Evolutionary conservation across 2,113 vertebrate genomes (phyloP).

Genomic region (Phylloscopus whistleri): DNA sequence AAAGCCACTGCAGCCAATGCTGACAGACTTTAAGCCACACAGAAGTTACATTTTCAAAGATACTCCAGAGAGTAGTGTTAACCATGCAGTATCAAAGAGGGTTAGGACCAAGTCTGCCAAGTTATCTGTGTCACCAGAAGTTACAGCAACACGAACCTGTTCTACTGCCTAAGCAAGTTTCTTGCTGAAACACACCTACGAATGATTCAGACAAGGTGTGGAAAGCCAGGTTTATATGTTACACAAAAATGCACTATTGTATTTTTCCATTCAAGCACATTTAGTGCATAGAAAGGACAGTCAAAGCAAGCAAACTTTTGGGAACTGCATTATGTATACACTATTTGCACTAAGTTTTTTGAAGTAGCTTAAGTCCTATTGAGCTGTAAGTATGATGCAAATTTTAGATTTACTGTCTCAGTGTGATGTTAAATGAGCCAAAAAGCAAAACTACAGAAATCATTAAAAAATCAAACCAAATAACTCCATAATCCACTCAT

Average conservation of each 20-base stretch:
- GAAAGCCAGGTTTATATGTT: conserved; percentile 38
- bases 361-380: neutral
- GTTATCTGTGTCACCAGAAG: conserved; percentile 47
- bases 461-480: neutral
- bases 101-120: neutral
- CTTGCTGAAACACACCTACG: conserved; percentile 35
- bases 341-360: neutral
- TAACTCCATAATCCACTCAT: neutral
- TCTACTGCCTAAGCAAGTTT: conserved; percentile 63
- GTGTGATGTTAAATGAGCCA: neutral
- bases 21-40: neutral
- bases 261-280: conserved; percentile 60
- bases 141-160: conserved; percentile 62
- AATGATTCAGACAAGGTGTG: conserved; percentile 61
- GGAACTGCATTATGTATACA: neutral
- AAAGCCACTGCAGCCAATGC: neutral
- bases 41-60: neutral
- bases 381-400: neutral
- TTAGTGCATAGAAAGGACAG: neutral
- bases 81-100: neutral
- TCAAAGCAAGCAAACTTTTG: neutral
- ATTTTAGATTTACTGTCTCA: neutral
- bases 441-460: neutral
- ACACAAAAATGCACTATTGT: conserved; percentile 52
- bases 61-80: neutral